phyloP scores from a whole-genome alignment of 2,797 vertebrate species.

The Strix occidentalis region DNA sequence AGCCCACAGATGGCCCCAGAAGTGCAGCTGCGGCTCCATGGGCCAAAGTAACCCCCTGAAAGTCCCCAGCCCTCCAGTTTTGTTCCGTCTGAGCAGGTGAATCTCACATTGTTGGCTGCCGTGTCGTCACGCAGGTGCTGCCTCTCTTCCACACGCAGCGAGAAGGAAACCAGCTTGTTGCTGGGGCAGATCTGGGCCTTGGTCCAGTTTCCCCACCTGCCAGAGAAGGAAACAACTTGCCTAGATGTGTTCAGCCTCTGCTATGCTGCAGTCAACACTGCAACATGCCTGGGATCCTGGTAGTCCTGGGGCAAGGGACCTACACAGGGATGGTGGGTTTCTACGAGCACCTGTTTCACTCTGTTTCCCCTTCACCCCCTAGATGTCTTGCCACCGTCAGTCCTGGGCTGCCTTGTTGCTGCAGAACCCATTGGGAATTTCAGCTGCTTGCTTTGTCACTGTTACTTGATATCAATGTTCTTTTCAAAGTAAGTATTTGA shows the following conservation, averaged over 20 bases:
- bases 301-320: neutral
- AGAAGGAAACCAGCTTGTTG: neutral
- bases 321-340: neutral
- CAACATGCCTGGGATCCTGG: too few relatives aligned
- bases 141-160: neutral
- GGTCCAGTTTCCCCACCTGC: neutral
- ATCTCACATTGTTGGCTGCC: neutral
- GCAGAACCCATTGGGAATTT: neutral
- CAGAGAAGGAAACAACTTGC: neutral
- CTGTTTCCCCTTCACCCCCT: neutral
- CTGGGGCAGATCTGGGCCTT: neutral
- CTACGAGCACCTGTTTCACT: neutral
- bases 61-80: neutral
- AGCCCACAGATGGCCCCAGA: neutral
- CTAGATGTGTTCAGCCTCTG: neutral
- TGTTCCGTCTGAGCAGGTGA: neutral
- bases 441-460: neutral
- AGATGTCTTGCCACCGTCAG: neutral
- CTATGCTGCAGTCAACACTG: rapidly evolving
- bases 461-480: neutral
- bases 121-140: neutral
- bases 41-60: neutral
- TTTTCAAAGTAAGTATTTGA: neutral
- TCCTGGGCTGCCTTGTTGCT: neutral
- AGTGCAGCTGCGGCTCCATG: neutral